phyloP scores from a whole-genome alignment of 1,140 invertebrate species.

The Drosophila bifasciata region DNA sequence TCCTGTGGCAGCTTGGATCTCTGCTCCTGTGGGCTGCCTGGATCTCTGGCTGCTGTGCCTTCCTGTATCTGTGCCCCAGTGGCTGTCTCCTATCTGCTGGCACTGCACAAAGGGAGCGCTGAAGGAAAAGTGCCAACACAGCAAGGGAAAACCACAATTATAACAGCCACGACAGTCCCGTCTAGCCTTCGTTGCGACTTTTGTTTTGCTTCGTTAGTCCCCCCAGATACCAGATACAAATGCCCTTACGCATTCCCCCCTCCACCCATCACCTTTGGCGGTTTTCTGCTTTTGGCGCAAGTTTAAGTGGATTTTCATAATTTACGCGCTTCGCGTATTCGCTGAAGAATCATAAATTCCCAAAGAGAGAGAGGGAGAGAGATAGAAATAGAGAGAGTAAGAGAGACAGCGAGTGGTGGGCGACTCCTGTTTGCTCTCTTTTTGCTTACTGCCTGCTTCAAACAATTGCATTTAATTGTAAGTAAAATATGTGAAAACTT shows the following conservation, averaged over 20 bases:
- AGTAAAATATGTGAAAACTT: constrained; percentile 82
- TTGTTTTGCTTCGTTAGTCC: constrained; percentile 75
- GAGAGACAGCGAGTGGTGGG: too few relatives aligned
- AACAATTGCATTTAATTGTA: constrained; percentile 82
- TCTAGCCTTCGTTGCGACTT: constrained; percentile 52
- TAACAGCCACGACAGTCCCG: constrained; percentile 30
- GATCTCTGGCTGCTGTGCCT: too few relatives aligned
- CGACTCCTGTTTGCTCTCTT: constrained; percentile 32
- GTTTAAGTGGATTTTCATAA: constrained; percentile 83
- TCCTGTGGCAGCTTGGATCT: too few relatives aligned
- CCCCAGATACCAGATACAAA: constrained; percentile 9
- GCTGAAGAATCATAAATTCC: constrained; percentile 71
- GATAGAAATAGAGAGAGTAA: too few relatives aligned
- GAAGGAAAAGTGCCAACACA: constrained; percentile 34
- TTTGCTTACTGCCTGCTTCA: constrained; percentile 20
- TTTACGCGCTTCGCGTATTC: constrained; percentile 69
- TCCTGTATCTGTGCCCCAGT: too few relatives aligned
- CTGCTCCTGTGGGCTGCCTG: too few relatives aligned
- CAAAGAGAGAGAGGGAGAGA: background rate
- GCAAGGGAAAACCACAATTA: constrained; percentile 41
- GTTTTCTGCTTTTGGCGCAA: constrained; percentile 50
- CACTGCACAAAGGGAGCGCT: constrained; percentile 16
- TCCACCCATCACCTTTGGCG: constrained; percentile 13
- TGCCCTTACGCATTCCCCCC: background rate
- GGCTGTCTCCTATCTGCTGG: constrained; percentile 15